Conservation (phyloP, 2,888 invertebrate species). For the Syrphus vitripennis region DNA sequence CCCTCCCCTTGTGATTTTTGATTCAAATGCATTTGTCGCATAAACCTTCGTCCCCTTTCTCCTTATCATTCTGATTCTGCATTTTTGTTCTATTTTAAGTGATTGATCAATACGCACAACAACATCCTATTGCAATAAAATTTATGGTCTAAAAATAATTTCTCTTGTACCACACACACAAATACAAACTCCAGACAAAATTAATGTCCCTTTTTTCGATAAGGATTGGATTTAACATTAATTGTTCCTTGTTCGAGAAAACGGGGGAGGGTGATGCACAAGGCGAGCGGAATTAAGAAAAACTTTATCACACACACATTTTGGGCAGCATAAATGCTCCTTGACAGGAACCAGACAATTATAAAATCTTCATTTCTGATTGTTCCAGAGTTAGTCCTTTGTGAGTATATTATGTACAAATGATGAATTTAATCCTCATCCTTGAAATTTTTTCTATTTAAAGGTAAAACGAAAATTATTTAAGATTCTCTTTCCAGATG, state of each 20-base stretch:
- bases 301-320: conserved; percentile 26
- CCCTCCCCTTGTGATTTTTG: background rate
- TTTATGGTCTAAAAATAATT: conserved; percentile 70
- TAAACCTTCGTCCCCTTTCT: background rate
- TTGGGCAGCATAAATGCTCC: background rate
- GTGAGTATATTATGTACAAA: background rate
- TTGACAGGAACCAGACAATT: conserved; percentile 19
- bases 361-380: conserved; percentile 23
- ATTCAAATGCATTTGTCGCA: background rate
- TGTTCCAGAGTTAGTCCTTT: conserved; percentile 5
- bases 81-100: conserved; percentile 56
- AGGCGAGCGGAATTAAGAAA: conserved; percentile 19
- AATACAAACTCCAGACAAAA: background rate
- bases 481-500: conserved; percentile 44
- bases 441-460: background rate
- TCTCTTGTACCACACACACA: conserved; percentile 42
- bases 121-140: conserved; percentile 64
- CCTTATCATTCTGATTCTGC: background rate
- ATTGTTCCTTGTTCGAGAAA: background rate
- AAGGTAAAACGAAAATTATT: background rate
- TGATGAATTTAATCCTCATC: conserved; percentile 34
- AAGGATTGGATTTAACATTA: conserved; percentile 58
- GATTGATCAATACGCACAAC: conserved; percentile 69
- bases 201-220: conserved; percentile 55
- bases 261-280: conserved; percentile 13